These are phyloP conservation scores for Phanerotoma sp. DNA, from an alignment of 2,888 invertebrate genomes.

Conservation along the genomic window DNA sequence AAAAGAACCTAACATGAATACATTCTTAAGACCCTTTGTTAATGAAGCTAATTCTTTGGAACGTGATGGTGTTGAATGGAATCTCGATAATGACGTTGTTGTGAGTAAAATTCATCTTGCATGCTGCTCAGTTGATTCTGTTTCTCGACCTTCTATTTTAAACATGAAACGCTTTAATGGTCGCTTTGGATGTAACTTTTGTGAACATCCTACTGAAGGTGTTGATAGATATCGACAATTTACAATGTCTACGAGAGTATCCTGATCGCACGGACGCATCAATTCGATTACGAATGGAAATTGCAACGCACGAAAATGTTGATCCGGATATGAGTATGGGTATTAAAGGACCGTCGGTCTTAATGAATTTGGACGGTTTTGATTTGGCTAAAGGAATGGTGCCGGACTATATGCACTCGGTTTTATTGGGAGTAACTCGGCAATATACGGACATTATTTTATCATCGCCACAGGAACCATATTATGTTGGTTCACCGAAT, in stretches of 20 bases:
- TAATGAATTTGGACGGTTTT: not conserved
- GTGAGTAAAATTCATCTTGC: conserved; percentile 12
- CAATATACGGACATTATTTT: conserved; percentile 1
- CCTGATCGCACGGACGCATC: not conserved
- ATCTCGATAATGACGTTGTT: not conserved
- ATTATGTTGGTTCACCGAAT: not conserved
- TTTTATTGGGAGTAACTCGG: not conserved
- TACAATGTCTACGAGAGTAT: not conserved
- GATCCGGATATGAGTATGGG: not conserved
- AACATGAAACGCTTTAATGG: conserved; percentile 13
- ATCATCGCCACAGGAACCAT: not conserved
- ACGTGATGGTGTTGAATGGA: conserved; percentile 6
- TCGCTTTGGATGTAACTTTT: conserved; percentile 14
- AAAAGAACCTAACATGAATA: conserved; percentile 14
- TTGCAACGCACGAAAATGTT: not conserved
- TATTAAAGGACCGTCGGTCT: not conserved
- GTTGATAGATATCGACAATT: conserved; percentile 7
- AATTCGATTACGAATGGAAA: not conserved
- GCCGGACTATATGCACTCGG: conserved; percentile 26
- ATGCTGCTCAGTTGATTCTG: conserved; percentile 16
- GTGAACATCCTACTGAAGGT: conserved; percentile 9
- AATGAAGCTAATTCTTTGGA: conserved; percentile 16
- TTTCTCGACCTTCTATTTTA: conserved; percentile 1
- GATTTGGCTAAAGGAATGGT: conserved; percentile 37
- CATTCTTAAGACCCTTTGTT: conserved; percentile 19